Conservation (phyloP, 2,888 invertebrate genomes). For the Cataglyphis livida region DNA sequence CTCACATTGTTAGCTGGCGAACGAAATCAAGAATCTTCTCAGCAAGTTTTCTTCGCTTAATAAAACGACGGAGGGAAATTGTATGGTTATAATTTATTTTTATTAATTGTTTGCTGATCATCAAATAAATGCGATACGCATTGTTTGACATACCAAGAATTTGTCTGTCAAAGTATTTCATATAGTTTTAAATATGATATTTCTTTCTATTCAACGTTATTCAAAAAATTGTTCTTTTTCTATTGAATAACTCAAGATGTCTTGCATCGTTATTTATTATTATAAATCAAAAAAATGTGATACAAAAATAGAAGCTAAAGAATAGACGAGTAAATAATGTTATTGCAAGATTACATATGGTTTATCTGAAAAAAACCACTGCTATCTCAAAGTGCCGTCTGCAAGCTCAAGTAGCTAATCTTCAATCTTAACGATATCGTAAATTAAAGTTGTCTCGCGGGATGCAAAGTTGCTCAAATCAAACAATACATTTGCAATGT, state of each 20-base stretch:
- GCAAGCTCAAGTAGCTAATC: background rate
- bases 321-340: background rate
- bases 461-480: background rate
- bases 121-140: background rate
- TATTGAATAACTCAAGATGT: background rate
- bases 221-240: background rate
- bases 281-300: background rate
- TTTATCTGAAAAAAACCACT: conserved; percentile 3
- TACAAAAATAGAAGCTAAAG: background rate
- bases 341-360: background rate
- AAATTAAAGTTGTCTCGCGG: conserved; percentile 1
- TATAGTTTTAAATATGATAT: background rate
- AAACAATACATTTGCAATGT: background rate
- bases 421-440: conserved; percentile 15
- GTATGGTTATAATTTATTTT: conserved; percentile 44
- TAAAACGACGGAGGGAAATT: background rate
- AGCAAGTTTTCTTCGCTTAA: conserved; percentile 25
- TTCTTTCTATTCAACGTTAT: background rate
- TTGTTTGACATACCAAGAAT: background rate
- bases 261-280: conserved; percentile 8
- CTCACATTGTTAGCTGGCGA: conserved; percentile 18
- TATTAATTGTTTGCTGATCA: conserved; percentile 58
- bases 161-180: background rate
- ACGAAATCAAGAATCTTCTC: conserved; percentile 37
- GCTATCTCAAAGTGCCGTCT: conserved; percentile 16